Base-by-base conservation (phyloP, 2,888 invertebrate species). In the Cataglyphis albicans region DNA sequence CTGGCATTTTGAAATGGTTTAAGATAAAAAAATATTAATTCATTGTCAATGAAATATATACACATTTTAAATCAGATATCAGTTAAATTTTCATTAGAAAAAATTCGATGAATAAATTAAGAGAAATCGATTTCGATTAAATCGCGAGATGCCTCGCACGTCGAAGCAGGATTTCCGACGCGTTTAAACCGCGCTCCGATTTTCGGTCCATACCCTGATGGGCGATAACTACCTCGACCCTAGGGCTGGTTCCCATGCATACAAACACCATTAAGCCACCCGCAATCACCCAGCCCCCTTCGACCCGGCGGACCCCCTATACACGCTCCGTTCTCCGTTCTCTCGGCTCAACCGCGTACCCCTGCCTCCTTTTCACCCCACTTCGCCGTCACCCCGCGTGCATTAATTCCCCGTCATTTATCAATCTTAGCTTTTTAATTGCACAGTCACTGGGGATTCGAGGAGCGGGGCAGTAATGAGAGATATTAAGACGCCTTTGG, bases 271-370 rank as follows among this genome's bases (percentile, higher is more conserved):
- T 93, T 92, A 93, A 93, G 92, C 93, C 92, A 93, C 92, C 92
- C 92, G 95, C 96, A 95, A 96, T 96, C 96, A 95, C 95, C 95
- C 95, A 91, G 94, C 94, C 94, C 93, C 93, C 93, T 84, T 86
- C 84, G 73, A 80, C 83, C 83, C 88, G 93, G 81, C 61, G 85
- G 41, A 83, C 85, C 88, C 89, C 86, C 84, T 85, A 76, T 86
- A 84, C 85, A 86, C 84, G 86, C 85, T 83, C 81, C 87, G 86
- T 84, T 85, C 86, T 84, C 88, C 83, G 86, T 83, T 83, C 86
- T 85, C 86, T 84, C 88, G 84, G 86, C 84, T 83, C 86, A 72
- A 84, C 65, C 48, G 44, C 32, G 55, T 81, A 81, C 72, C 84
- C 84, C 63, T 82, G 78, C 55, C 81, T 80, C 73, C 67, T 76